A percentile compares a stretch with the other conserved stretches of the same genome.
These are phyloP conservation scores for Notocelia uddmanniana DNA, from an alignment of 2,888 invertebrate genomes.

Conservation along the genomic window DNA sequence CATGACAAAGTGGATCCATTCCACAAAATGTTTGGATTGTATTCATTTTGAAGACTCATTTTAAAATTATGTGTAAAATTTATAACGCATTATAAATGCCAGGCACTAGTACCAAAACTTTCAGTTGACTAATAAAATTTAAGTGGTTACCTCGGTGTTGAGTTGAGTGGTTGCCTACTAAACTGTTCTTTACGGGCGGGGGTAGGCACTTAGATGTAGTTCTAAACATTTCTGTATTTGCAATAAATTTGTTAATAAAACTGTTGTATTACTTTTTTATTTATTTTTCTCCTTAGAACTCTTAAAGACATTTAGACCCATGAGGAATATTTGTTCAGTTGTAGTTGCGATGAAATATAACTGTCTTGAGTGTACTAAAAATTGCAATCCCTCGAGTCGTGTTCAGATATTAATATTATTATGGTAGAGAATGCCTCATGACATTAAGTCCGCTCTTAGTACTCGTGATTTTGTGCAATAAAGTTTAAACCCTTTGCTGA, in stretches of 20 bases:
- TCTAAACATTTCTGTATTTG: conserved; percentile 66
- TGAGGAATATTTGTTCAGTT: too few relatives aligned
- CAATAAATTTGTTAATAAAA: conserved; percentile 77
- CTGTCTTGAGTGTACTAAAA: too few relatives aligned
- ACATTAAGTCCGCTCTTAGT: too few relatives aligned
- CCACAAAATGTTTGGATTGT: conserved; percentile 56
- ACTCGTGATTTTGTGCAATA: too few relatives aligned
- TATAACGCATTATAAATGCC: conserved; percentile 76
- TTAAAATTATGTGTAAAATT: conserved; percentile 62
- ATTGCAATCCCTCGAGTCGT: too few relatives aligned
- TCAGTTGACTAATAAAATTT: conserved; percentile 62
- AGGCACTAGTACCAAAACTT: conserved; percentile 61
- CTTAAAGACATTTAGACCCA: too few relatives aligned
- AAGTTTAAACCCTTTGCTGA: too few relatives aligned
- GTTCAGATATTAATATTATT: too few relatives aligned
- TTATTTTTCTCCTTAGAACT: not conserved
- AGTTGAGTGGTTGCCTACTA: conserved; percentile 49
- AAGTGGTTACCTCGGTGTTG: conserved; percentile 65
- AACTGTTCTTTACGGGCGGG: conserved; percentile 50
- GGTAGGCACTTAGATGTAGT: conserved; percentile 68
- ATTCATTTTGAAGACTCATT: conserved; percentile 69
- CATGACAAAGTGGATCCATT: conserved; percentile 69
- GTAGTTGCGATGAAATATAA: too few relatives aligned
- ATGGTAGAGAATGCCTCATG: too few relatives aligned
- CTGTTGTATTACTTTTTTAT: conserved; percentile 44